Percentiles rank a stretch among this genome's conserved stretches.
Evolutionary conservation across 37 sponge, comb jelly and placozoan genomes (phyloP).

Genomic region (Halichondria panicea): DNA sequence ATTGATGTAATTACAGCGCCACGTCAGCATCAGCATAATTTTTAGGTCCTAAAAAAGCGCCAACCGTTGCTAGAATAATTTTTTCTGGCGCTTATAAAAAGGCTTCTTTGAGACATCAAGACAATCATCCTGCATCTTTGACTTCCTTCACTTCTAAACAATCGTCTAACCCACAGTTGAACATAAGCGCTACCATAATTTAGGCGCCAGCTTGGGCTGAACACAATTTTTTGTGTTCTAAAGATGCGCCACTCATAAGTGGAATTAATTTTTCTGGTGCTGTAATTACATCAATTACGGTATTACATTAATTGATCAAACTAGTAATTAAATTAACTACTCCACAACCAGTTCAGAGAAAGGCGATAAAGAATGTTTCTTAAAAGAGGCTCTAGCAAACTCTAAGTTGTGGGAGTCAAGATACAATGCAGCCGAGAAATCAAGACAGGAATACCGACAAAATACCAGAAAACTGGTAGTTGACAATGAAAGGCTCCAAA

Average conservation of each 20-base stretch:
- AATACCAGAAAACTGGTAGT: slow-evolving; percentile 64
- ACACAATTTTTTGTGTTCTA: not conserved
- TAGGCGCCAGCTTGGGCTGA: not conserved
- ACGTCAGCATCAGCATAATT: too few species aligned
- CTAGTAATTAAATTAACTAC: not conserved
- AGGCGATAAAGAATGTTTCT: slow-evolving; percentile 53
- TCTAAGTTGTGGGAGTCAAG: slow-evolving; percentile 84
- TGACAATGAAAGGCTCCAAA: slow-evolving; percentile 86
- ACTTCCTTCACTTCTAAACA: too few species aligned
- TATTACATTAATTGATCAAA: not conserved
- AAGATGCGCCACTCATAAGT: not conserved
- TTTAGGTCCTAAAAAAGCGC: not conserved
- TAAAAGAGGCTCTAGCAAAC: slow-evolving; percentile 69
- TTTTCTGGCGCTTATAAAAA: not conserved
- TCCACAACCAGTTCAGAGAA: slow-evolving; percentile 12
- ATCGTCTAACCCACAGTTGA: too few species aligned
- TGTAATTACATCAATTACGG: not conserved
- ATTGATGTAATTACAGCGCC: slow-evolving; percentile 12
- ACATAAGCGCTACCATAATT: too few species aligned
- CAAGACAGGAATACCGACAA: slow-evolving; percentile 71
- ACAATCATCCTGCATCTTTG: too few species aligned
- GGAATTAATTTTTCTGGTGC: not conserved
- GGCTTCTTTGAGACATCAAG: too few species aligned
- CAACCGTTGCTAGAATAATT: not conserved
- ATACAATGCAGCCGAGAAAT: slow-evolving; percentile 73